Base-by-base conservation (phyloP, 2,797 vertebrate species). In the Brachyrhaphis roseni region DNA sequence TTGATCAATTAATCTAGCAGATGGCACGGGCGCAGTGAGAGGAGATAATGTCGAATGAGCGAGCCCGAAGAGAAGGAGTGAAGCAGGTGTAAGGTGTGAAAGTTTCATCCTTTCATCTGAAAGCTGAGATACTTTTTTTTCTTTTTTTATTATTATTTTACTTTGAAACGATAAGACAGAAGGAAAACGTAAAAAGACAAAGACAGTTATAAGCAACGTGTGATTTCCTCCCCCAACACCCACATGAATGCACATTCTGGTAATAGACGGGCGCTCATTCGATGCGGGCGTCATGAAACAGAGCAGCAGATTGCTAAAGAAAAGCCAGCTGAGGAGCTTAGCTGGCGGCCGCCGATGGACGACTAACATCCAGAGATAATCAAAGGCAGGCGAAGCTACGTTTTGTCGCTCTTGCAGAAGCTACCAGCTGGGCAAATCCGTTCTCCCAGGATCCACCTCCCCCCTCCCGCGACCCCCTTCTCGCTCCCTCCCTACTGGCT, bases 1-100 rank as follows among this genome's bases (percentile, higher is more conserved):
- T 93, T 95, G 93, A 96, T 95, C 94, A 95, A 92, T 94, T 95
- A 90, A 92, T 93, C 87, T 78, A 86, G 90, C 93, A 95, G 92
- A 93, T 93, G 92, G 93, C 88, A 87, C 16, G 49, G 81, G 81
- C 43, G 79, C 85, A 88, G 88, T 87, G 85, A 85, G 81, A 81
- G 88, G 85, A 84, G 87, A 88, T 82, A 85, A 89, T 66, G 79
- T 81, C 45, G 88, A 88, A 85, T 12, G 87, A 85, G 82, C 55
- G 84, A 90, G 86, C 82, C 28, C 74, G 72, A 78, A 84, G 84
- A 39, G 87, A 89, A 49, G 83, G 82, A 78, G 31, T 16, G 85
- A 79, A 89, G 88, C 87, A 91, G 90, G 90, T 91, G 91, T 88
- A 91, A 91, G 85, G 87, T 91, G 91, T 76, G 70, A 87, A 89